Base-by-base conservation (phyloP, 2,113 vertebrate species). In the Larimichthys polyactis region DNA sequence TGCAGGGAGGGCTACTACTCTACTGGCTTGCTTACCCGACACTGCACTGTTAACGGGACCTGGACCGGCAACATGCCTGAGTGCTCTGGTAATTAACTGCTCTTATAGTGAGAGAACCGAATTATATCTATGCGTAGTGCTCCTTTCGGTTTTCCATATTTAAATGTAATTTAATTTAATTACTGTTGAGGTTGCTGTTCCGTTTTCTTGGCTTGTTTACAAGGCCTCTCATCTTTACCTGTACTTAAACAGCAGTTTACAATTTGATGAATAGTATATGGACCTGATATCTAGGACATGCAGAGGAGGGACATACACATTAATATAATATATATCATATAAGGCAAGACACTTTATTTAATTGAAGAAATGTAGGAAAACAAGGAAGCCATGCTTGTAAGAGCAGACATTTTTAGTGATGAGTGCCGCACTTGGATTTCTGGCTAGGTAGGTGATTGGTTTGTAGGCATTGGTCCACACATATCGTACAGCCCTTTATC, bases 1-100 rank as follows among this genome's bases (percentile, higher is more conserved):
- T 99, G 98, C 84, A 95, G 97, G 48, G 97, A 99, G 73, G 98
- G 98, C 3, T 98, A 97, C 89, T 99, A 98, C 49, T 98, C 97
- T 52, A 97, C 95, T 0, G 97, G 98, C 27, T 95, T 98, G 86
- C 96, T 99, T 62, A 98, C 97, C 75, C 93, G 98, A 17, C 97
- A 98, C 92, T 99, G 98, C 86, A 98, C 97, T 0, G 97, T 99
- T 74, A 99, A 99, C 0, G 98, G 97, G 20, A 99, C 97, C 6
- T 99, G 98, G 98, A 98, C 97, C 0, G 97, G 97, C 51, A 97
- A 91, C 84, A 96, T 96, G 83, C 98, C 97, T 0, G 97, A 99
- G 85, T 99, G 98, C 86, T 96, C 94, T 72, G 97, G 98, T 98
- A 93, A 83, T 76, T 59, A 79, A 40, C 24, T 49, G 2, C 67